phyloP scores from a whole-genome alignment of 1,140 invertebrate species.

The Asbolus verrucosus region DNA sequence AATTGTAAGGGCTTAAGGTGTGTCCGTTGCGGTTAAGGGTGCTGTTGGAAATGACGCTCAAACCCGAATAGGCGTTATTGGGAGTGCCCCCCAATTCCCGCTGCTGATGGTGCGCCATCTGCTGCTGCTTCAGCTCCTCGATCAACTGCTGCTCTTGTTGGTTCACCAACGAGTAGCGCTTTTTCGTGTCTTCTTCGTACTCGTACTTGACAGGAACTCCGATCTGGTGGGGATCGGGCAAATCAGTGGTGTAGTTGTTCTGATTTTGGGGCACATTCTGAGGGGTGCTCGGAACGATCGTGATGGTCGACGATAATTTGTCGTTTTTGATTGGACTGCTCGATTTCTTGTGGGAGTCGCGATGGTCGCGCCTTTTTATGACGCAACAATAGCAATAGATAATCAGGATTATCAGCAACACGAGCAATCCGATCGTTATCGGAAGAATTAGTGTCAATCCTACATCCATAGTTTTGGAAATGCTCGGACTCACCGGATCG shows the following conservation, averaged over 20 bases:
- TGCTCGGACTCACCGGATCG: conserved; percentile 55
- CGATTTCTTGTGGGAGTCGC: conserved; percentile 56
- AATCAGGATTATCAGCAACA: conserved; percentile 63
- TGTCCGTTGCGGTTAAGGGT: conserved; percentile 64
- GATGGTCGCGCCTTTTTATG: conserved; percentile 57
- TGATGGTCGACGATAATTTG: conserved; percentile 62
- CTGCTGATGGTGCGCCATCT: conserved; percentile 57
- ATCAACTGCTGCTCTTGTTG: conserved; percentile 65
- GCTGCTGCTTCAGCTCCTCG: conserved; percentile 64
- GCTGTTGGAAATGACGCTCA: conserved; percentile 64
- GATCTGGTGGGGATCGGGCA: conserved; percentile 63
- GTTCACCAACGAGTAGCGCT: conserved; percentile 67
- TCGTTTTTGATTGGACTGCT: conserved; percentile 58
- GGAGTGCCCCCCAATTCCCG: conserved; percentile 51
- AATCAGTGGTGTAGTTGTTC: conserved; percentile 55
- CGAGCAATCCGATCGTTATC: conserved; percentile 64
- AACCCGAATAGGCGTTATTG: conserved; percentile 58
- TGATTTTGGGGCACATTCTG: conserved; percentile 56
- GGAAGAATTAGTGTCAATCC: conserved; percentile 65
- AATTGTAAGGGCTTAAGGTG: conserved; percentile 69
- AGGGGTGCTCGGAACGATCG: conserved; percentile 62
- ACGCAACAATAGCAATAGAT: conserved; percentile 68
- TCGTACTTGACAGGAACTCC: conserved; percentile 63
- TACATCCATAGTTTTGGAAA: conserved; percentile 59
- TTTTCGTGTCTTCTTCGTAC: conserved; percentile 66